Base-by-base conservation (phyloP, 2,113 vertebrate species). In the Misgurnus anguillicaudatus region DNA sequence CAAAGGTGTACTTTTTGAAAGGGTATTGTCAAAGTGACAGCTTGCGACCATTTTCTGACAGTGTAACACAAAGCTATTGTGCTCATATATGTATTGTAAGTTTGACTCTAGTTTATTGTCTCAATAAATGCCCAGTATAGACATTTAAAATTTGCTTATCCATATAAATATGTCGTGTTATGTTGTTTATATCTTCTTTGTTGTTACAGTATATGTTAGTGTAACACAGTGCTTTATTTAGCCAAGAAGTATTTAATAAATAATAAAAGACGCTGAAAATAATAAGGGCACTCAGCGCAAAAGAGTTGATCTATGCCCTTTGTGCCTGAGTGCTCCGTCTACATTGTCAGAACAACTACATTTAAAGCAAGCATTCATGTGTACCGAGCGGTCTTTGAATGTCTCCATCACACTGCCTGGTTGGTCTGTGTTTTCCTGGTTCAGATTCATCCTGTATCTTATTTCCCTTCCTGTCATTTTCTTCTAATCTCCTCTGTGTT, bases 361-460 rank as follows among this genome's bases (percentile, higher is more conserved):
- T 53, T 53, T 45, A 72, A 72, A 21, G 51, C n/a, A 42, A 16
- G 38, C 53, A 73, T 60, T 73, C 70, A 73, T 73, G 53, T 71
- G 51, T 73, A 39, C 53, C 41, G 36, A 73, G 53, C n/a, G 53
- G 38, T 66, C 57, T 38, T 21, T 75, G 36, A 3, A 36, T 6
- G 17, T 51, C 55, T 55, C 58, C n/a, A 10, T 47, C 65, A 21
- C 38, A 21, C 24, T 58, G 7, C 11, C 57, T 14, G 38, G 1
- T 31, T 3, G 0, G n/a, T 57, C 53, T 57, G 17, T 3, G 17
- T 6, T 57, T 57, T 55, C 17, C 53, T 55, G 11, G 17, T 5
- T 9, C 1, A n/a, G 6, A 8, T 57, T 57, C 1, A 8, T 19
- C 19, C 19, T 57, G 53, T 57, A 57, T 38, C 36, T 31, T 65